Evolutionary conservation across 2,113 vertebrate genomes (phyloP).

Genomic region (Myiozetetes cayanensis): DNA sequence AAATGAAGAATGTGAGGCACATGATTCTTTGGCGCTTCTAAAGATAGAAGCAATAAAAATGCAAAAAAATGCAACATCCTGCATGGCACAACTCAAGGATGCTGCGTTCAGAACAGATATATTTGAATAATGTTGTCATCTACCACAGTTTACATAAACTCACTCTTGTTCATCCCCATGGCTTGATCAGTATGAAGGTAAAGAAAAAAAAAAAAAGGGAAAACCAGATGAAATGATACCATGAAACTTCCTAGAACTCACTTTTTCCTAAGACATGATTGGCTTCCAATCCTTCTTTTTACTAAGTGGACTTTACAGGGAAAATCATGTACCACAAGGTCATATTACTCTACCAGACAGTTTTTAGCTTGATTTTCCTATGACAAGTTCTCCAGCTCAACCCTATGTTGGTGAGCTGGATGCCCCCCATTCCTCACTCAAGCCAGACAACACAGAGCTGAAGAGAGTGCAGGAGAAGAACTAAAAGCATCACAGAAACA

Average conservation of each 20-base stretch:
- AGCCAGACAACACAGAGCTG: neutral
- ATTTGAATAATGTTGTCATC: neutral
- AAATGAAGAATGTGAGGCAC: neutral
- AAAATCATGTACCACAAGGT: rapidly evolving
- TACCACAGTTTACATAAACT: neutral
- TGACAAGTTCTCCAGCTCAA: neutral
- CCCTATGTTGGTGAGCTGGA: neutral
- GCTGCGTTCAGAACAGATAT: neutral
- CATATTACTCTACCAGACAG: neutral
- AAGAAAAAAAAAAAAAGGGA: neutral
- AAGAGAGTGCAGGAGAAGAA: neutral
- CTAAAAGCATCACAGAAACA: neutral
- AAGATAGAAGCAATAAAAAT: neutral
- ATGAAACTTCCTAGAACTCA: neutral
- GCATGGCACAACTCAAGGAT: neutral
- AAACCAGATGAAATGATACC: neutral
- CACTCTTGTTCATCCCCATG: neutral
- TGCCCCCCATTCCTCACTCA: neutral
- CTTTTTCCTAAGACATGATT: neutral
- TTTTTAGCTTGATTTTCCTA: neutral
- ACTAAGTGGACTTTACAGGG: neutral
- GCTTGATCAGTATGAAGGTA: neutral
- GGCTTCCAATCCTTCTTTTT: neutral
- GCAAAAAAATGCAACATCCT: neutral
- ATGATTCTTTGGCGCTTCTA: neutral